Conservation (phyloP, 2,113 vertebrate genomes). For the Datnioides undecimradiatus region DNA sequence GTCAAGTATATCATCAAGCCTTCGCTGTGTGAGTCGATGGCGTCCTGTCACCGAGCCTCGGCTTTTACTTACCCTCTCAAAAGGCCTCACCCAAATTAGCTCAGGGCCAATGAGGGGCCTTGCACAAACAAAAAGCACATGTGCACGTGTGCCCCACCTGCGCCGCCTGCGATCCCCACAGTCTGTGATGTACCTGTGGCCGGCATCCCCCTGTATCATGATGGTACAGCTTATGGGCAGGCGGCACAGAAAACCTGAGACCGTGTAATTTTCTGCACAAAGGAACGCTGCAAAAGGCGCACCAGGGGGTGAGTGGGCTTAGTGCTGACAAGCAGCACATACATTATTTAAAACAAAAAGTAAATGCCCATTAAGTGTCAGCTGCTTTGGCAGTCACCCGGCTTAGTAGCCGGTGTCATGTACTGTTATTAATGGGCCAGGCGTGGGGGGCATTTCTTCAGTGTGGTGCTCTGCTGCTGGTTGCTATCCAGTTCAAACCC, state of each 20-base stretch:
- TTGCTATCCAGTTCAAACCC: constrained; percentile 66
- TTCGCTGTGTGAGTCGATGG: background rate
- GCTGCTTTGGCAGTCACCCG: constrained; percentile 76
- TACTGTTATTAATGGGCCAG: constrained; percentile 82
- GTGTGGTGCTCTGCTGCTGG: constrained; percentile 75
- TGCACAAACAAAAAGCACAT: constrained; percentile 29
- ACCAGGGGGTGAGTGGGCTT: constrained; percentile 63
- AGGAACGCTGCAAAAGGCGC: constrained; percentile 65
- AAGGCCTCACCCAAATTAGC: constrained; percentile 66
- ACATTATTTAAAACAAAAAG: constrained; percentile 79
- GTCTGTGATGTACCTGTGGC: constrained; percentile 63
- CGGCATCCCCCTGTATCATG: constrained; percentile 55
- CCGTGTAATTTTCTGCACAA: constrained; percentile 77
- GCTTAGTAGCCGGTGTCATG: constrained; percentile 68
- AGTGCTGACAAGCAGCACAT: constrained; percentile 75
- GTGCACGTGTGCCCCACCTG: constrained; percentile 6
- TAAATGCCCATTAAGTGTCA: constrained; percentile 82
- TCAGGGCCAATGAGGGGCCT: constrained; percentile 58
- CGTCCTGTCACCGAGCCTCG: constrained; percentile 18
- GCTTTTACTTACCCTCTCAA: constrained; percentile 43
- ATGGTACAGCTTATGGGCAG: constrained; percentile 72
- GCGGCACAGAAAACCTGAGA: constrained; percentile 66
- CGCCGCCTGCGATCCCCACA: no score
- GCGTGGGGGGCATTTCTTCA: constrained; percentile 71
- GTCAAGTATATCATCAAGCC: constrained; percentile 10